phyloP scores from a whole-genome alignment of 2,797 vertebrate genomes.

The Alosa sapidissima region DNA sequence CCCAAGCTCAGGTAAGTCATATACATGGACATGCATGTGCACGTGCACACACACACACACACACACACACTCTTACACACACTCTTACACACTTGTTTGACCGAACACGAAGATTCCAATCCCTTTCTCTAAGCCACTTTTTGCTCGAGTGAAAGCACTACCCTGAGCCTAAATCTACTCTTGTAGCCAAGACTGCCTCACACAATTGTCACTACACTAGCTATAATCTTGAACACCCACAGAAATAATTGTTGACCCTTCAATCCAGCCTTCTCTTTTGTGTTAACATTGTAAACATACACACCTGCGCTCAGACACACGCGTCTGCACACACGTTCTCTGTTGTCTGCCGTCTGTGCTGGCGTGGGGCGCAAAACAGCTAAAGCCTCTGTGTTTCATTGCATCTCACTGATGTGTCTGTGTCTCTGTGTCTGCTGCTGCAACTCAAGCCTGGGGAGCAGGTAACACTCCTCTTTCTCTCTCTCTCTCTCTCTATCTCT shows the following conservation, averaged over 20 bases:
- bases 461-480: constrained; percentile 49
- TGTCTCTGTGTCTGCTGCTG: constrained; percentile 54
- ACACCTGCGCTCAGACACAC: background rate
- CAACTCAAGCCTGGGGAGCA: constrained; percentile 59
- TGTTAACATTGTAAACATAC: background rate
- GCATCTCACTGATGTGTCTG: constrained; percentile 53
- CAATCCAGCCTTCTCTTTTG: background rate
- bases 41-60: background rate
- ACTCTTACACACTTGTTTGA: background rate
- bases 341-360: constrained; percentile 27
- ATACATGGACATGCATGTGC: background rate
- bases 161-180: background rate
- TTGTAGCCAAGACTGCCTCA: too few species aligned
- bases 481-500: constrained; percentile 26
- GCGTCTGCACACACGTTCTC: background rate
- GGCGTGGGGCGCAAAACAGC: constrained; percentile 21
- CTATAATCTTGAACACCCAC: background rate
- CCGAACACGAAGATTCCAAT: too few species aligned
- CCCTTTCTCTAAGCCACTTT: background rate
- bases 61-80: background rate
- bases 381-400: constrained; percentile 39
- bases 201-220: background rate
- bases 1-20: constrained; percentile 84
- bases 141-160: background rate
- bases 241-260: background rate